A percentile compares a stretch with the other conserved stretches of the same genome.
Evolutionary conservation across 1,140 invertebrate genomes (phyloP).

Genomic region (Meloidogyne exigua): DNA sequence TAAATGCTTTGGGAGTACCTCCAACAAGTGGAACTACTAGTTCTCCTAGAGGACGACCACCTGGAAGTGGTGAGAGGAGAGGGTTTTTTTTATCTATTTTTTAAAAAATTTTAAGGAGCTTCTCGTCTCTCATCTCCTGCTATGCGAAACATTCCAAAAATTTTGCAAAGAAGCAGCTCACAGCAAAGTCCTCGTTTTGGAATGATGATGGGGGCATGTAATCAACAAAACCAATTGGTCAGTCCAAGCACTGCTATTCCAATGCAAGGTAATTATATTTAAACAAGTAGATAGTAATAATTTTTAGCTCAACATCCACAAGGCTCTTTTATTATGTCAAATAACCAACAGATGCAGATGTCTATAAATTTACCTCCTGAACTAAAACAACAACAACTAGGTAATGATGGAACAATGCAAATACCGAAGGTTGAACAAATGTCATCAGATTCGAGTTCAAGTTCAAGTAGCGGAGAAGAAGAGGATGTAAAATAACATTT

Average conservation of each 20-base stretch:
- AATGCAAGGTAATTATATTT: not conserved
- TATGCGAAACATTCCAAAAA: slow-evolving; percentile 13
- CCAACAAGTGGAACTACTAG: not conserved
- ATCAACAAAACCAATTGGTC: not conserved
- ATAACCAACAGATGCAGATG: slow-evolving; percentile 1
- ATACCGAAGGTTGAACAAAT: slow-evolving; percentile 36
- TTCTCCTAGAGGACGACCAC: slow-evolving; percentile 23
- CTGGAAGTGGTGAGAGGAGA: slow-evolving; percentile 7
- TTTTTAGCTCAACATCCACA: slow-evolving; percentile 12
- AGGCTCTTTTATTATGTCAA: not conserved
- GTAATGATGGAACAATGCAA: slow-evolving; percentile 6
- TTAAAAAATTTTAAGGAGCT: not conserved
- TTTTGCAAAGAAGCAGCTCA: slow-evolving; percentile 19
- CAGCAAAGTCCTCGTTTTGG: slow-evolving; percentile 23
- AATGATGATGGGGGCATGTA: not conserved
- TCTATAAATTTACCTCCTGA: slow-evolving; percentile 15
- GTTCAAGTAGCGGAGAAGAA: slow-evolving; percentile 41
- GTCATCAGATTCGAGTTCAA: slow-evolving; percentile 44
- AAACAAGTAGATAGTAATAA: not conserved
- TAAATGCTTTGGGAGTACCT: not conserved
- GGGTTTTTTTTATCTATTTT: not conserved
- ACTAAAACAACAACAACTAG: slow-evolving; percentile 1
- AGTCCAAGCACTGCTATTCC: not conserved
- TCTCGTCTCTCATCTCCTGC: slow-evolving; percentile 23
- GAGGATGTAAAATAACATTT: slow-evolving; percentile 17